Evolutionary conservation across 1,140 invertebrate species (phyloP).

Genomic region (Portunus trituberculatus): DNA sequence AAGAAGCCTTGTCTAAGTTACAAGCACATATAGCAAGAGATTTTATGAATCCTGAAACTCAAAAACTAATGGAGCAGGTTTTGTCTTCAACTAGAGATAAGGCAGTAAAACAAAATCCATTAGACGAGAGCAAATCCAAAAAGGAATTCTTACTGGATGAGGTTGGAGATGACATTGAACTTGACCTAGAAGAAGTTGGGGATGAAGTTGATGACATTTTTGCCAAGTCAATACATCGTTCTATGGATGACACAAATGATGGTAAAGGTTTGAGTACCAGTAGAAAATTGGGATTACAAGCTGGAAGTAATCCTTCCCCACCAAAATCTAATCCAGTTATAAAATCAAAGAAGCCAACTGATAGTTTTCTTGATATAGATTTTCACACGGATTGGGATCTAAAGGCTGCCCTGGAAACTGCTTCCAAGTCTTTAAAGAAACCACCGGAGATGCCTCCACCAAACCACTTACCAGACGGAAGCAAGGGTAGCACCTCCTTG

Average conservation of each 20-base stretch:
- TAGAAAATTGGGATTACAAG: conserved; percentile 31
- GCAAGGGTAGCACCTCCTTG: conserved; percentile 28
- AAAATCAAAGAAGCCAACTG: background rate
- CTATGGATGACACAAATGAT: conserved; percentile 49
- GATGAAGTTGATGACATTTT: conserved; percentile 70
- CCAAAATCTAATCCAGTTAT: conserved; percentile 43
- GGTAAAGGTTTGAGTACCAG: background rate
- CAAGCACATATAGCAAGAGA: conserved; percentile 41
- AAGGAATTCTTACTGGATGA: background rate
- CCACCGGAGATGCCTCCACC: conserved; percentile 26
- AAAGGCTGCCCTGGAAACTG: conserved; percentile 50
- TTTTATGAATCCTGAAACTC: conserved; percentile 54
- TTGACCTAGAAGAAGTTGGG: conserved; percentile 69
- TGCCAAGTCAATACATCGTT: conserved; percentile 47
- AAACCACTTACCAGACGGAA: background rate
- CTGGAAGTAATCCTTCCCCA: conserved; percentile 60
- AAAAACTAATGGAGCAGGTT: conserved; percentile 47
- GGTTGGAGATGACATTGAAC: conserved; percentile 34
- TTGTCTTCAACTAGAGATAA: conserved; percentile 46
- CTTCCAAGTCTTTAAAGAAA: background rate
- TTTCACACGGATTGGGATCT: conserved; percentile 64
- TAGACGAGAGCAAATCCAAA: background rate
- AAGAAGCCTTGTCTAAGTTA: conserved; percentile 17
- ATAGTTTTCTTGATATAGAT: background rate
- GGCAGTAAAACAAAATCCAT: background rate